Base-by-base conservation (phyloP, 37 sponge, comb jelly and placozoan species). In the Ephydatia muelleri region DNA sequence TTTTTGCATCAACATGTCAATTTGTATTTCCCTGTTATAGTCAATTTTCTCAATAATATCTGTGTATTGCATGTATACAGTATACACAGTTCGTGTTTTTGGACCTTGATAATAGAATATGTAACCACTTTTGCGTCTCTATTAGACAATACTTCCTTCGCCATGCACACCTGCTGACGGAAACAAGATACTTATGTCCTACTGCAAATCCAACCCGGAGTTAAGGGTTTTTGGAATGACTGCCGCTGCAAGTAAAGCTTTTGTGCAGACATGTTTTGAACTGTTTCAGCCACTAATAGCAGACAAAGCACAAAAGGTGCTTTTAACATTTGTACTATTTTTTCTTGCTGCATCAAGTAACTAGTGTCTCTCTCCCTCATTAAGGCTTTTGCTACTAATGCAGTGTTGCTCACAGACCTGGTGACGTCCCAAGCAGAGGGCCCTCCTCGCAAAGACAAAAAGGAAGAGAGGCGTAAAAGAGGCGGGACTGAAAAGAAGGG, bases 251-350 rank as follows among this genome's bases (percentile, higher is more conserved):
- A 80, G 79, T 32, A 80, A 81, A 11, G 57, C 77, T 5, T 90
- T 93, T 29, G 28, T 95, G 5, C 81, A 77, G 37, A 80, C 81
- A 0, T 93, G 96, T 38, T 22, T 72, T 48, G 82, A 93, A 6
- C 19, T 85, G 0, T 95, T 95, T 40, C n/a, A 71, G 28, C 75
- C 85, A 28, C 23, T 82, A 22, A 76, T 95, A 65, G 37, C 78
- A 76, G 89, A 87, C 5, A 95, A 84, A 65, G 96, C 96, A 0
- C 25, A 89, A 28, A 78, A 92, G 87, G 96, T 95, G 14, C 3
- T 57, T 28, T 11, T 27, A 57, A 28, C 29, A 57, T 32, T 26
- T 5, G 14, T 0, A 21, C 16, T 9, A 71, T 3, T 16, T 34
- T 57, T n/a, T n/a, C n/a, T n/a, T n/a, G n/a, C 16, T 57, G 57